Evolutionary conservation across 1,140 invertebrate genomes (phyloP), one percentile per base, ranked within the genome.

Genomic region (Drosophila oshimai): DNA sequence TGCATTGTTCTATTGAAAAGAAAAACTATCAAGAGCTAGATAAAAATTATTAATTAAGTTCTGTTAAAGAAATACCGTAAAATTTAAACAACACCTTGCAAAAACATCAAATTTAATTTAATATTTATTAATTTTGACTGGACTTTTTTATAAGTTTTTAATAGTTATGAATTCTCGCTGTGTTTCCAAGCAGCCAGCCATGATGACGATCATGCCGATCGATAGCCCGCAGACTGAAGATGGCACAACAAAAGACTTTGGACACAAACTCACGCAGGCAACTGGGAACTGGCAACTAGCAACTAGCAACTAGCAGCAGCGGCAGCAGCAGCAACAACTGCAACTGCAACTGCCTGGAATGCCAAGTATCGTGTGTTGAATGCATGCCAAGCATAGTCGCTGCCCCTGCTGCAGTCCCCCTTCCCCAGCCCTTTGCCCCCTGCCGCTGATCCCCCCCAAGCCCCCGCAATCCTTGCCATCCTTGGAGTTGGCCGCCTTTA

Each of bases 281-380:
- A 58, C 70, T 50, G 47, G 18, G 41, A 58, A 42, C 62, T 50
- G 24, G 54, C 36, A 29, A 46, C 45, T 29, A 22, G 46, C 15
- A 26, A 45, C 39, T 36, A 26, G 45, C 69, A 39, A 24, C 49
- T 33, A 4, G 49, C 72, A 34, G 15, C 41, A 34, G 17, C 37
- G 4, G 49, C 72, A 34, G 15, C 41, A 34, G 17, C 37, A 41
- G 9, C 37, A 6, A 5, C 17, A 34, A 34, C 28, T 46, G 34
- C 49, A 46, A 45, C 53, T 41, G 37, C 53, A 57, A 64, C 74
- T 84, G 79, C 74, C 68, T 87, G 79, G 81, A 87, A 87, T 87
- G 81, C 76, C 81, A 87, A 87, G 81, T 87, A 87, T 87, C 81
- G 81, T 87, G 81, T 87, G 81, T 87, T 87, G 81, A 77, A 87